A percentile compares a stretch with the other conserved stretches of the same genome.
Evolutionary conservation across 1,140 invertebrate genomes (phyloP).

Genomic region (Paramacrobiotus metropolitanus): DNA sequence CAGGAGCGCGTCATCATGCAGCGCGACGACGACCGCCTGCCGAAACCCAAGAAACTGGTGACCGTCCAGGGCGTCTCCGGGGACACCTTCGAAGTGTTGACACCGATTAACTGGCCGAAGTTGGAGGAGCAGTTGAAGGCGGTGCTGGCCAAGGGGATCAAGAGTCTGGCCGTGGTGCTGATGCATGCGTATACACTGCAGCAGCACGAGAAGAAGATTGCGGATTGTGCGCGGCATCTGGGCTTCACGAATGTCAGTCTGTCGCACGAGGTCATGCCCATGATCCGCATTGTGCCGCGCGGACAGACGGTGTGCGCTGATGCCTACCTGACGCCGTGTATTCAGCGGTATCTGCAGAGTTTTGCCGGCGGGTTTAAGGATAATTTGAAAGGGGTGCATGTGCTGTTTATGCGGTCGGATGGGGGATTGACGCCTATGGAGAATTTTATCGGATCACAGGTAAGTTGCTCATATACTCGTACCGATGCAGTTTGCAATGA

Average conservation of each 20-base stretch:
- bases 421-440: constrained; percentile 89
- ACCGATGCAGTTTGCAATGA: no score
- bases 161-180: constrained; percentile 23
- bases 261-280: constrained; percentile 81
- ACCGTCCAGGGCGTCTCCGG: constrained; percentile 17
- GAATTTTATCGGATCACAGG: constrained; percentile 61
- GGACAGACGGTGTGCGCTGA: constrained; percentile 35
- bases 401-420: constrained; percentile 97
- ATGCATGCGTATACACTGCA: constrained; percentile 77
- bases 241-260: constrained; percentile 78
- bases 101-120: constrained; percentile 21
- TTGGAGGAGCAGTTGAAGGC: constrained; percentile 34
- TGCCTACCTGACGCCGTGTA: constrained; percentile 89
- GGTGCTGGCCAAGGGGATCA: constrained; percentile 22
- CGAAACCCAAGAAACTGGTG: constrained; percentile 25
- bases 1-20: constrained; percentile 63
- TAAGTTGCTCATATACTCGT: no score
- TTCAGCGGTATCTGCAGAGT: constrained; percentile 61
- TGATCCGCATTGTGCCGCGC: constrained; percentile 68
- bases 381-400: constrained; percentile 44
- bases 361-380: constrained; percentile 69
- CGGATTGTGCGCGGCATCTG: constrained; percentile 41
- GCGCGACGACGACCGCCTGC: constrained; percentile 25
- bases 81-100: constrained; percentile 19
- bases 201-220: constrained; percentile 61